These are phyloP conservation scores for Acholoe squamosa DNA, from an alignment of 2,888 invertebrate species.

Conservation along the genomic window DNA sequence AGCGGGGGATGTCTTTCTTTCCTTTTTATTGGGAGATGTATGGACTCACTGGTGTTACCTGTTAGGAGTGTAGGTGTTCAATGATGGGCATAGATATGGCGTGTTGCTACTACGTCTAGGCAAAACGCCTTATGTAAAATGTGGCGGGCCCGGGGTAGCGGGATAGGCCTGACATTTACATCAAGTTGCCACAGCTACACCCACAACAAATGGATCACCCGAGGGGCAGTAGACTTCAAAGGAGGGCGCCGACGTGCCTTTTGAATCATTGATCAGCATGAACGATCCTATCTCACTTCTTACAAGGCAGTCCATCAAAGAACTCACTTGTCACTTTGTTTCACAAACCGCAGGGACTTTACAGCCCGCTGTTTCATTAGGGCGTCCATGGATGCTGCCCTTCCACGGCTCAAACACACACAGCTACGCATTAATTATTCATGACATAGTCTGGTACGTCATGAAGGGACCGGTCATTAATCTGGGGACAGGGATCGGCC, in stretches of 20 bases:
- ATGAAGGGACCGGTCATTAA: slow-evolving; percentile 16
- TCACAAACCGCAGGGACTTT: slow-evolving; percentile 12
- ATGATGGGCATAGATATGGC: no score
- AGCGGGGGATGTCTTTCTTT: no score
- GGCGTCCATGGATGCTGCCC: not conserved
- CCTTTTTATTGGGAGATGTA: no score
- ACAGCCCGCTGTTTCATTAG: not conserved
- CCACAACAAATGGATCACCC: slow-evolving; percentile 18
- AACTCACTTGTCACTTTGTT: slow-evolving; percentile 10
- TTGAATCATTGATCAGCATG: slow-evolving; percentile 12
- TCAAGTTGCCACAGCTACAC: slow-evolving; percentile 18
- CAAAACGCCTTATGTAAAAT: not conserved
- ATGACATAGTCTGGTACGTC: not conserved
- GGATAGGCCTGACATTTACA: not conserved
- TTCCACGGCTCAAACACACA: not conserved
- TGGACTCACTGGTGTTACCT: no score
- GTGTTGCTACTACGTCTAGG: not conserved
- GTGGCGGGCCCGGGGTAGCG: no score
- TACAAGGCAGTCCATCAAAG: not conserved
- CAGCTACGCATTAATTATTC: not conserved
- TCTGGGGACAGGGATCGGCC: not conserved
- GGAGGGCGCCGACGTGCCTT: not conserved
- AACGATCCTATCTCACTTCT: slow-evolving; percentile 28
- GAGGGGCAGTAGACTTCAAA: not conserved
- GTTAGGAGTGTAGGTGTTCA: no score